Evolutionary conservation across 2,797 vertebrate species (phyloP), one percentile per base, ranked within the genome.

Genomic region (Rachycentron canadum): DNA sequence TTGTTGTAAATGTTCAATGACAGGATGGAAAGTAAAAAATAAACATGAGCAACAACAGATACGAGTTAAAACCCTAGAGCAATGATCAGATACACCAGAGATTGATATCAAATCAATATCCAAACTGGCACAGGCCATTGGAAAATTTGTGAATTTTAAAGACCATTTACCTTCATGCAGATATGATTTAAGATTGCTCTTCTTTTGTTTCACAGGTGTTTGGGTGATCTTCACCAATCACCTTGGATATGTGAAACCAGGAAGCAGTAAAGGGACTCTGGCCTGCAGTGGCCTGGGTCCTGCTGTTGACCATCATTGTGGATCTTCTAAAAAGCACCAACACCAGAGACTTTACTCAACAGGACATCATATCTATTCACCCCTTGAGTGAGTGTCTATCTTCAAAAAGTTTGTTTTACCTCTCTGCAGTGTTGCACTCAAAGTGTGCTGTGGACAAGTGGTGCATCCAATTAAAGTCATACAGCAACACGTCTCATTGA

Each of bases 311-410:
- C 73, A 81, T 95, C 73, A 86, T 97, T 78, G 80, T 93, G 21
- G 84, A 92, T 71, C 94, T 92, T 91, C 81, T 94, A 85, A 94
- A 92, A 40, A 84, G 87, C 0, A 73, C 74, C 4, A 86, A 93
- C 56, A 92, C 94, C 21, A 89, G 95, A 79, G 97, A 97, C 90
- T 97, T 97, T 83, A 97, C 96, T 3, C 92, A 95, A 73, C 95
- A 96, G 90, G 97, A 97, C 80, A 97, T 97, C 17, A 86, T 97
- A 90, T 96, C 95, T 89, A 96, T 97, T 73, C 96, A 97, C 79
- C 96, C 96, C 64, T 97, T 96, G 89, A 97, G 96, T 97, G 93
- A 96, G 96, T 77, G 21, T 3, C 5, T 19, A 36, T 17, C 16
- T 52, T n/a, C 34, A 41, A 11, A 41, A 5, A 13, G 40, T 41